A percentile compares a stretch with the other conserved stretches of the same genome.
These are phyloP conservation scores for Anolis carolinensis DNA, from an alignment of 2,113 vertebrate species.

Conservation along the genomic window DNA sequence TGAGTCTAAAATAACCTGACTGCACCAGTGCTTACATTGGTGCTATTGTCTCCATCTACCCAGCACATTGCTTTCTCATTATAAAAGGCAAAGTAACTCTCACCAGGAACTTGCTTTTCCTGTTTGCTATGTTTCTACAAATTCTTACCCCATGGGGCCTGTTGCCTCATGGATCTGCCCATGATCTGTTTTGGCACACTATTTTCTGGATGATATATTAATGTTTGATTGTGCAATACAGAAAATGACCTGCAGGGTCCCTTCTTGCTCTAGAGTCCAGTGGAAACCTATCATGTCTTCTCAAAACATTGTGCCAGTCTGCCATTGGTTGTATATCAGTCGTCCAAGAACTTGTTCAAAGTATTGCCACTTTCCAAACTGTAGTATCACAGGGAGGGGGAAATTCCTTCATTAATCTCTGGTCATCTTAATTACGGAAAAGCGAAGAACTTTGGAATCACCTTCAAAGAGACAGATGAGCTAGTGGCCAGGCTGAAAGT, in stretches of 20 bases:
- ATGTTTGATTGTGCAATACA: background rate
- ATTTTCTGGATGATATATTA: background rate
- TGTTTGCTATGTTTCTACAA: background rate
- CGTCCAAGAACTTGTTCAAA: background rate
- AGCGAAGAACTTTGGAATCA: background rate
- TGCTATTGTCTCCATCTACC: background rate
- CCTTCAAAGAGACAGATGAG: constrained; percentile 27
- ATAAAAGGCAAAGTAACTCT: background rate
- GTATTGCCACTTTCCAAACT: background rate
- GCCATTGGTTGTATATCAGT: constrained; percentile 6
- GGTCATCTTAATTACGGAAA: constrained; percentile 4
- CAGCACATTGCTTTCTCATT: background rate
- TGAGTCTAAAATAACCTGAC: background rate
- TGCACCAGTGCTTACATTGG: background rate
- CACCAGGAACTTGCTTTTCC: background rate
- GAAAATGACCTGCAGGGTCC: constrained; percentile 2
- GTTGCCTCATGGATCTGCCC: background rate
- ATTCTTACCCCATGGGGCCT: background rate
- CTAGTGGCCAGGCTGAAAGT: constrained; percentile 14
- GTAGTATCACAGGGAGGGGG: no score
- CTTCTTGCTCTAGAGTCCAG: background rate
- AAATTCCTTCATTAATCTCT: background rate
- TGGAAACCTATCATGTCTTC: background rate
- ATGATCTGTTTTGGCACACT: background rate
- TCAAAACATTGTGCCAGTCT: constrained; percentile 1